A percentile compares a stretch with the other conserved stretches of the same genome.
Conservation (phyloP, 35 echinoderm and acorn worm genomes). For the Ptychodera flava region DNA sequence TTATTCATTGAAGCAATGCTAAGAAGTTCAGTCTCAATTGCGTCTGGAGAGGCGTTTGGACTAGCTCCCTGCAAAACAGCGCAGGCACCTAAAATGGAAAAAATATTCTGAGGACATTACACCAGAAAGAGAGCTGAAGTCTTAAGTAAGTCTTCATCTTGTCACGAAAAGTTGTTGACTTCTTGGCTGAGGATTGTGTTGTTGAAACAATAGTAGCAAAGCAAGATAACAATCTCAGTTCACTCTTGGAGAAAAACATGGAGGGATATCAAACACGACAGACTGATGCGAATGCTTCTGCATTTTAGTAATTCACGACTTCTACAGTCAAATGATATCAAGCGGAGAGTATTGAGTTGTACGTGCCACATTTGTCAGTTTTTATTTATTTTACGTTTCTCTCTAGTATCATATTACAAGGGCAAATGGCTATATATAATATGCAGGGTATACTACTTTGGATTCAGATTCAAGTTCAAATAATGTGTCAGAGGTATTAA, state of each 20-base stretch:
- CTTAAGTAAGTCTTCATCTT: neutral
- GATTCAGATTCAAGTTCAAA: neutral
- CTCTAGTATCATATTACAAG: neutral
- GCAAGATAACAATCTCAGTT: no score
- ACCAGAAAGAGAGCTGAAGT: neutral
- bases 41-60: neutral
- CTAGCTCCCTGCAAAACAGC: neutral
- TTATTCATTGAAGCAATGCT: neutral
- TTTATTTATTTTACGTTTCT: neutral
- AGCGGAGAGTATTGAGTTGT: no score
- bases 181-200: no score
- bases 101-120: neutral
- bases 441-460: neutral
- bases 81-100: neutral
- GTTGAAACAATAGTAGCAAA: no score
- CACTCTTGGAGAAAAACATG: no score
- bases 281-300: no score
- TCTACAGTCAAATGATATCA: no score
- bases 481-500: neutral
- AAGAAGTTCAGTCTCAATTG: neutral
- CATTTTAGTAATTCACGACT: no score
- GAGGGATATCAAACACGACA: no score
- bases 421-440: neutral
- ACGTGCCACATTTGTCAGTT: no score
- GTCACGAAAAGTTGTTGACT: no score